phyloP scores from a whole-genome alignment of 2,113 vertebrate species.

The Urocitellus parryii region DNA sequence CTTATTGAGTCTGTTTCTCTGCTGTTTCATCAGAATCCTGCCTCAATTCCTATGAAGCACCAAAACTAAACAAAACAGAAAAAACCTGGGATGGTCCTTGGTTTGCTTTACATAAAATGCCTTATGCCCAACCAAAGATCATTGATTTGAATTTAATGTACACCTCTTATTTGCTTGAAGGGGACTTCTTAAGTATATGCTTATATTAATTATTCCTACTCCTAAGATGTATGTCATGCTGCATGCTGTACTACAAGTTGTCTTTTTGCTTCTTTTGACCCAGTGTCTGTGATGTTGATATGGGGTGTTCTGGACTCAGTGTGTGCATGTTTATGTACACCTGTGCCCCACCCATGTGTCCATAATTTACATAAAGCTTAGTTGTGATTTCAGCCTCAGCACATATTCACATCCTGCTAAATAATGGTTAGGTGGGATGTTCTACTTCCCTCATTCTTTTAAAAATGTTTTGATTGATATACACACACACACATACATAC shows the following conservation, averaged over 20 bases:
- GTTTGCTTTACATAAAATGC: accelerated
- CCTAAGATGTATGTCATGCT: accelerated
- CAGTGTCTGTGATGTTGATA: no score
- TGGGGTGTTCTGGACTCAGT: not conserved
- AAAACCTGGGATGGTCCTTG: not conserved
- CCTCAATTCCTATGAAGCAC: not conserved
- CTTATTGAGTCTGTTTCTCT: not conserved
- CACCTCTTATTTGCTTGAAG: not conserved
- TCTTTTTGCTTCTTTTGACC: not conserved
- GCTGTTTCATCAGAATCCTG: not conserved
- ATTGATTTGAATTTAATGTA: not conserved
- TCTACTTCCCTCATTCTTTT: not conserved
- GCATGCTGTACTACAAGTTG: accelerated
- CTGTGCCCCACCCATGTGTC: accelerated
- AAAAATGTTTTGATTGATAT: not conserved
- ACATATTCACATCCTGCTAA: accelerated
- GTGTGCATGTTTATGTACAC: not conserved
- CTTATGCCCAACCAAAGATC: no score
- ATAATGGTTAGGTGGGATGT: accelerated
- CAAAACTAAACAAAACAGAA: not conserved
- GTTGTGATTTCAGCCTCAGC: not conserved
- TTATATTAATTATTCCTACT: accelerated
- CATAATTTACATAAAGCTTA: accelerated
- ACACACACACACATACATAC: no score
- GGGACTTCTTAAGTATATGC: not conserved